These are phyloP conservation scores for Heteractis magnifica DNA, from an alignment of 92 coral and sea anemone species.

Conservation along the genomic window DNA sequence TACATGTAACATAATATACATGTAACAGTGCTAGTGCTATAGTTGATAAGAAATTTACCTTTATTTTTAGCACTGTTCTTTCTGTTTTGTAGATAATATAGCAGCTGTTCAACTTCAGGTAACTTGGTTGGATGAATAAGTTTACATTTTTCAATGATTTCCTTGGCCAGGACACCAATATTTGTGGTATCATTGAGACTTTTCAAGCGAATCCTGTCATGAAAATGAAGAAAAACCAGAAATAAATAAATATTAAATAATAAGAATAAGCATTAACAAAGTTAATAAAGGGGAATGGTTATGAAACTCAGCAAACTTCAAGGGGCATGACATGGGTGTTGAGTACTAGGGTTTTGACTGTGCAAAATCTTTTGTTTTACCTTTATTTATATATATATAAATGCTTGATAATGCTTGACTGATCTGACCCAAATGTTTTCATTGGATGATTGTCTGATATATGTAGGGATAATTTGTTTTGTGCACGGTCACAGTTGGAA, in stretches of 20 bases:
- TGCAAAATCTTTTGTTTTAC: not conserved
- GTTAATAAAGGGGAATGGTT: not conserved
- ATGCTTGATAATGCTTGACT: too few species aligned
- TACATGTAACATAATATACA: not conserved
- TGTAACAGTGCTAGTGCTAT: not conserved
- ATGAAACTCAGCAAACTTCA: too few species aligned
- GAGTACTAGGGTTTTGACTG: too few species aligned
- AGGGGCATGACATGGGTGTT: too few species aligned
- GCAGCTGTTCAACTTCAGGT: conserved; percentile 94
- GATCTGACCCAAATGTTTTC: too few species aligned
- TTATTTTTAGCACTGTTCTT: conserved; percentile 61
- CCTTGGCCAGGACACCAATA: conserved; percentile 80
- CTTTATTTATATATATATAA: too few species aligned
- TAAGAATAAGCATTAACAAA: not conserved
- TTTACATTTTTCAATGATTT: conserved; percentile 92
- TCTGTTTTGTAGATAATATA: conserved; percentile 91
- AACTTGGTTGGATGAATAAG: conserved; percentile 93
- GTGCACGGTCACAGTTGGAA: too few species aligned
- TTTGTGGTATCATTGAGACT: conserved; percentile 88
- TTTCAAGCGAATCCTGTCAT: conserved; percentile 80
- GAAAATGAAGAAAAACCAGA: not conserved
- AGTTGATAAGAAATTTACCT: conserved; percentile 28
- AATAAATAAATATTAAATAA: too few species aligned
- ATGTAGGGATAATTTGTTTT: too few species aligned
- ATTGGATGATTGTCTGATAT: too few species aligned